phyloP scores from a whole-genome alignment of 2,797 vertebrate species.

The Anabas testudineus region DNA sequence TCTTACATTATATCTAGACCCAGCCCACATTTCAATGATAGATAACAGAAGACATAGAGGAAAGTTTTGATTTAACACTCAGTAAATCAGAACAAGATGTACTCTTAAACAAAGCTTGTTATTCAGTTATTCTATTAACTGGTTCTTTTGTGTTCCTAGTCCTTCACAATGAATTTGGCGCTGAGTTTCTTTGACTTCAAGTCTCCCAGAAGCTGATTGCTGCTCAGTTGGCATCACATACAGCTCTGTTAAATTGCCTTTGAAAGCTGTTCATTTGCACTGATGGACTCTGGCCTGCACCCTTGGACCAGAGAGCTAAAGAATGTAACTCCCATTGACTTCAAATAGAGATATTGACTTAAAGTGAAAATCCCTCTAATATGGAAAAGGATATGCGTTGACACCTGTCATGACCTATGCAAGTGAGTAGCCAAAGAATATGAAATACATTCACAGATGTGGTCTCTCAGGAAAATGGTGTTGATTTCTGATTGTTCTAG shows the following conservation, averaged over 20 bases:
- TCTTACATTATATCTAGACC: neutral
- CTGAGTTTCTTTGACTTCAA: constrained; percentile 40
- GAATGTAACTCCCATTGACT: constrained; percentile 45
- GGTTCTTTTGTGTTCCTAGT: constrained; percentile 29
- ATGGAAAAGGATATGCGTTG: constrained; percentile 46
- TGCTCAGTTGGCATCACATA: constrained; percentile 40
- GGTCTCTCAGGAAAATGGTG: constrained; percentile 3
- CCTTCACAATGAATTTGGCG: constrained; percentile 31
- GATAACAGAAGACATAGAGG: too few relatives aligned
- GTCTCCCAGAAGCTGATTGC: constrained; percentile 47
- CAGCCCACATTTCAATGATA: neutral
- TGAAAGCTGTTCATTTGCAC: constrained; percentile 69
- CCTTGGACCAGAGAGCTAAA: constrained; percentile 35
- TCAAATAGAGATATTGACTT: constrained; percentile 50
- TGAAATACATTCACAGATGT: constrained; percentile 26
- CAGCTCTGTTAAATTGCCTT: constrained; percentile 57
- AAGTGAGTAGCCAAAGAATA: constrained; percentile 20
- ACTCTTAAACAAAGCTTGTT: constrained; percentile 19
- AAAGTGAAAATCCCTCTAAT: constrained; percentile 65
- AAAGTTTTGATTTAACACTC: neutral
- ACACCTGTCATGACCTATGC: constrained; percentile 48
- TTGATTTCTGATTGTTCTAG: constrained; percentile 21
- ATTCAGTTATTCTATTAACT: constrained; percentile 43
- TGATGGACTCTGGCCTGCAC: constrained; percentile 65
- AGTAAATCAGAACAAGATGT: neutral